Evolutionary conservation across 2,797 vertebrate species (phyloP), one percentile per base, ranked within the genome.

Genomic region (Leptatherina wallacei): DNA sequence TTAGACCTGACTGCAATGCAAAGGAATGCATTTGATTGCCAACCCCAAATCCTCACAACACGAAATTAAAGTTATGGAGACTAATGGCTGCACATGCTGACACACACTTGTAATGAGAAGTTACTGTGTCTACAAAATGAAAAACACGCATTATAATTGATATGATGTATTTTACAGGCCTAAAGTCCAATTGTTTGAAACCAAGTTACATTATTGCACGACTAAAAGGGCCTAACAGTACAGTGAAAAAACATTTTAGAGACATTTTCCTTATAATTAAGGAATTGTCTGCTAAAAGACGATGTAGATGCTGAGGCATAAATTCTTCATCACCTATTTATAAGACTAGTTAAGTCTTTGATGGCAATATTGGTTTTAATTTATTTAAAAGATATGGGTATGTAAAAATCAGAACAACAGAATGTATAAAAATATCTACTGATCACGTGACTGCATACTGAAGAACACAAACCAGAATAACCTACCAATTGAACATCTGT

Each of bases 11-110:
- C 81, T 5, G 82, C 78, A 76, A 80, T 80, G 81, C 77, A 81
- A 54, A 83, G 82, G 83, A 91, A 92, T 91, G 86, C 66, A 72
- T 65, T 70, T 74, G 68, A 75, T 35, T 78, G 88, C 84, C 82
- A 91, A 62, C 2, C 8, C 30, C 22, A 74, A 76, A 76, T 76
- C 73, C 67, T n/a, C 20, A 35, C 42, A 55, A 51, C 30, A 20
- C n/a, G n/a, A 36, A 32, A 42, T 63, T 62, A 71, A 67, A 22
- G 81, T 40, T 64, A 65, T 36, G 20, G n/a, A 64, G 69, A 77
- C 22, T 3, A 42, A 16, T 3, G 58, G 59, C 54, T 11, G 33
- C 24, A 61, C 1, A 58, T 2, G 11, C 36, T n/a, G 27, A 59
- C 32, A 64, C 32, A 64, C 5, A 56, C 24, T 18, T 12, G 10